Base-by-base conservation (phyloP, 1,140 invertebrate species). In the Drosophila pallidifrons region DNA sequence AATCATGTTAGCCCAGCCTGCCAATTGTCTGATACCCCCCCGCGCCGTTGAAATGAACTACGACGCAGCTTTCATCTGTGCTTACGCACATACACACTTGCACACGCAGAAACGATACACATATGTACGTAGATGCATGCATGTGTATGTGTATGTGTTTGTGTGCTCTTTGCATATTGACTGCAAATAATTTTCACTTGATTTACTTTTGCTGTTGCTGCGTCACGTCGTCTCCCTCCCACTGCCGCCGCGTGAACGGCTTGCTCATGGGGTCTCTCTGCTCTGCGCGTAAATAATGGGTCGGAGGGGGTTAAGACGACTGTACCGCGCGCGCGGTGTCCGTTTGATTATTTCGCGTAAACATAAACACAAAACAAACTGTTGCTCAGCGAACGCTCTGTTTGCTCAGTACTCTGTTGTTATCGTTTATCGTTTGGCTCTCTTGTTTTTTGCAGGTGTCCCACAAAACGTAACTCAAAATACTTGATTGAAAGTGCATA, bases 281-380 rank as follows among this genome's bases (percentile, higher is more conserved):
- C 16, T 35, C 0, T 45, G 57, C 58, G 43, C 59, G 45, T 52
- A 51, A 71, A 75, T 65, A 83, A 63, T 64, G 77, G 77, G 69
- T 69, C 10, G 16, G 54, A 11, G 83, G 77, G 80, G 58, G 20
- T 25, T 35, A 77, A 80, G 82, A 88, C 83, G 82, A 88, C 83
- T 89, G 85, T 89, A 88, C 83, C 79, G 75, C 83, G 85, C 79
- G 69, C 79, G 75, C 83, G 85, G 76, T 66, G 66, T 65, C 60
- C 67, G 83, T 88, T 83, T 88, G 83, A 80, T 78, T 78, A 77
- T 88, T 89, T 89, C 85, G 83, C 83, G 83, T 81, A 89, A 88
- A 87, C 81, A 87, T 87, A 88, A 87, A 87, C 82, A 87, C 73
- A 72, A 88, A 88, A 88, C 83, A 88, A 88, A 88, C 83, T 88